A percentile compares a stretch with the other conserved stretches of the same genome.
These are phyloP conservation scores for Phlogophora meticulosa DNA, from an alignment of 2,888 invertebrate genomes.

Conservation along the genomic window DNA sequence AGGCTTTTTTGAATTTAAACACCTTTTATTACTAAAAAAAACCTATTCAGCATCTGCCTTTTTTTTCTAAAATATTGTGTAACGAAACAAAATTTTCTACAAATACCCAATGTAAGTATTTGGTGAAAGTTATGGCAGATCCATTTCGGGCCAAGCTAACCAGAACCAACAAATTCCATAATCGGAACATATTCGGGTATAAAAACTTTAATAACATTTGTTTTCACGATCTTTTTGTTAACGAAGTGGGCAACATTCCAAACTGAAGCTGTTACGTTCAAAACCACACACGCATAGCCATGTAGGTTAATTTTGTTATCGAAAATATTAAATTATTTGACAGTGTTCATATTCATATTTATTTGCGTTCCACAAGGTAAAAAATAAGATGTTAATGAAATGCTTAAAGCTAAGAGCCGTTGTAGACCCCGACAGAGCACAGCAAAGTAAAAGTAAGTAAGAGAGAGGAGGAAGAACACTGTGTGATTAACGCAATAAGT, in stretches of 20 bases:
- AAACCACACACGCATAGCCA: constrained; percentile 44
- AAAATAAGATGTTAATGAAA: no score
- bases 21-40: no score
- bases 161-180: constrained; percentile 25
- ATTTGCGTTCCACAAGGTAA: no score
- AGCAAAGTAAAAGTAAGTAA: no score
- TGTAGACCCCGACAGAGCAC: no score
- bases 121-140: not conserved
- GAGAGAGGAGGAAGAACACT: no score
- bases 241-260: constrained; percentile 57
- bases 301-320: constrained; percentile 45
- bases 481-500: no score
- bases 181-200: constrained; percentile 21
- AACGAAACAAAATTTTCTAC: not conserved
- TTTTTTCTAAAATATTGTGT: no score
- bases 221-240: constrained; percentile 51
- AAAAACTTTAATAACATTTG: constrained; percentile 51
- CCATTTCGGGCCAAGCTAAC: constrained; percentile 10
- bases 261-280: constrained; percentile 13
- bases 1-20: no score
- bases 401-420: no score
- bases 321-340: constrained; percentile 15
- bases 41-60: no score
- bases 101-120: not conserved
- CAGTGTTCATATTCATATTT: no score